Evolutionary conservation across 2,113 vertebrate genomes (phyloP).

Genomic region (Haemorhous mexicanus): DNA sequence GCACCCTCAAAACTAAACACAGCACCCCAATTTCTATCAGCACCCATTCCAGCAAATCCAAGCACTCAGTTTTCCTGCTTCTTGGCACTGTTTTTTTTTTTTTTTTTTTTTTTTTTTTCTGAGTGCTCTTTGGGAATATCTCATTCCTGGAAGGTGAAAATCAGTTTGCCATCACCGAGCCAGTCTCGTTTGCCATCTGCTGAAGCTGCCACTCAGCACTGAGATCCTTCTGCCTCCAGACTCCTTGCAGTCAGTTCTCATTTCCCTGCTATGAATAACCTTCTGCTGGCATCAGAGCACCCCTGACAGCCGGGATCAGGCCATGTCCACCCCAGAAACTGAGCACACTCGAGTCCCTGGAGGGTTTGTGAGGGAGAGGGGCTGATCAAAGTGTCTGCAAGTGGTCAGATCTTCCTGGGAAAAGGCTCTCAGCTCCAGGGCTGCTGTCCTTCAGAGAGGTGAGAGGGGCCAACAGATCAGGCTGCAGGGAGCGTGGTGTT

Average conservation of each 20-base stretch:
- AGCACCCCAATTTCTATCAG: background rate
- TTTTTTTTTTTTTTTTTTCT: background rate
- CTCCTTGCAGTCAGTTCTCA: background rate
- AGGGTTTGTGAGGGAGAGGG: background rate
- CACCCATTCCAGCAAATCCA: background rate
- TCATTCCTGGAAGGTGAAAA: background rate
- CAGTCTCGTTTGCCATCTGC: background rate
- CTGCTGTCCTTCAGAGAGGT: background rate
- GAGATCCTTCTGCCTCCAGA: background rate
- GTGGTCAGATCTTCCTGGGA: background rate
- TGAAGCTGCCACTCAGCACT: background rate
- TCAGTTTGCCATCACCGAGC: background rate
- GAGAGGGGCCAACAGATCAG: background rate
- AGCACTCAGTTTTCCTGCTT: background rate
- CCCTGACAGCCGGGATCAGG: background rate
- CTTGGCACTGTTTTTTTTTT: background rate
- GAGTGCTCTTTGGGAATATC: background rate
- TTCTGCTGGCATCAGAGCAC: background rate
- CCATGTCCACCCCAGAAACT: background rate
- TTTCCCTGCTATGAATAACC: background rate
- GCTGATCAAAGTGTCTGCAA: background rate
- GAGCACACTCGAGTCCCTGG: accelerated
- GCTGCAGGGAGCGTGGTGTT: background rate
- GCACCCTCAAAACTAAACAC: background rate
- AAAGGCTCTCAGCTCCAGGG: background rate